Evolutionary conservation across 2,888 invertebrate species (phyloP), one percentile per base, ranked within the genome.

Genomic region (Mactromeris polynyma): DNA sequence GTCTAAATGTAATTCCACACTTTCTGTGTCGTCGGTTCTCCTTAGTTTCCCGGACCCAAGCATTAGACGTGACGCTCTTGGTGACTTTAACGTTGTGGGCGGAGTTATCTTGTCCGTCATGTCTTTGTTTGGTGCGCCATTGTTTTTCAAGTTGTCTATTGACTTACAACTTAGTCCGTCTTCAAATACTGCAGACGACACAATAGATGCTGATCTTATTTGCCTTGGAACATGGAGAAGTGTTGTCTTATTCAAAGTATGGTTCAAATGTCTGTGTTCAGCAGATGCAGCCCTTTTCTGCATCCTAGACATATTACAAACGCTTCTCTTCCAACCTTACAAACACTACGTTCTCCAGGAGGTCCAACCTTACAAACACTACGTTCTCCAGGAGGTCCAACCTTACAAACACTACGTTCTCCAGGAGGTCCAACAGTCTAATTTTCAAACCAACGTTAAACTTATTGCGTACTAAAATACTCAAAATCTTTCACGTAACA

Each of bases 1-100:
- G 64, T 86, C 64, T 17, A 92, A 69, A 33, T 89, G 90, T 31
- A 90, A 84, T 79, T 92, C 90, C 14, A 90, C 42, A 26, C 46
- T 87, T 64, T 87, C 86, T 0, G 54, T 51, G 19, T 84, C 40
- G 33, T 88, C 83, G 3, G 1, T 26, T 40, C 46, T 86, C 9
- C 64, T 58, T 1, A 90, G 38, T 69, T 51, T 85, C 1, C 88
- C 91, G 0, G 79, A 87, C 36, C 89, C 91, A 14, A 91, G 46
- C 38, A 88, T 89, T 40, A 89, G 82, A 6, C 64, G 33, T 2
- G 90, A 90, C 42, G 77, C 85, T 46, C 86, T 77, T 26, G 88
- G 51, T 19, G 88, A 46, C n/a, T 17, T 11, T 33, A 73, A 19
- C 2, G 36, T 33, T 73, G 26, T 26, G 36, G 3, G 33, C 7